phyloP scores from a whole-genome alignment of 2,113 vertebrate genomes.

The Pungitius pungitius region DNA sequence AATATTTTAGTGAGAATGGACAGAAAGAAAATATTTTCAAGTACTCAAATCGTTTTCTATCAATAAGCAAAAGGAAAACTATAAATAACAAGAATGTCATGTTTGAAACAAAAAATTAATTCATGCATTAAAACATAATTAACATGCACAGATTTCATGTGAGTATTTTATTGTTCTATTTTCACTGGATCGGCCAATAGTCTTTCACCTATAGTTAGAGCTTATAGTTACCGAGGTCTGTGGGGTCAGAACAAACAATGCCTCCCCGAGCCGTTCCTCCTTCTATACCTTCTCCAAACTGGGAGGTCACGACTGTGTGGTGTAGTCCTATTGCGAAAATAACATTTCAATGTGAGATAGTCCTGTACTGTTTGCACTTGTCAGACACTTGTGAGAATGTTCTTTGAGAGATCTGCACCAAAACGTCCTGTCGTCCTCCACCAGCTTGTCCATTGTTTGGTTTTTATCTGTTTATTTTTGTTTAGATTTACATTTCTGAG shows the following conservation, averaged over 20 bases:
- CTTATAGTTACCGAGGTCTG: background rate
- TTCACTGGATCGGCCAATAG: background rate
- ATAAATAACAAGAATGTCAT: background rate
- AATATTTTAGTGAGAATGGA: background rate
- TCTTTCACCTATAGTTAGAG: constrained; percentile 2
- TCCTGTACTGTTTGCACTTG: constrained; percentile 52
- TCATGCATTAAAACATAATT: background rate
- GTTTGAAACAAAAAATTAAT: background rate
- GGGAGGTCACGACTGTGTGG: constrained; percentile 3
- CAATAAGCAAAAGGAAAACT: background rate
- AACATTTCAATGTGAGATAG: constrained; percentile 49
- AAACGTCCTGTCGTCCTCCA: background rate
- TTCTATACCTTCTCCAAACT: background rate
- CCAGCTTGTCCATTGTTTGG: background rate
- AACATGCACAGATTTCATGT: background rate
- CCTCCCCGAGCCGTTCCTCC: background rate
- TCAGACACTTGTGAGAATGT: constrained; percentile 40
- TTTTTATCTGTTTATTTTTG: background rate
- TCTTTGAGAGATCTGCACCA: constrained; percentile 31
- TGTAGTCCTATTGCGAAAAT: constrained; percentile 31
- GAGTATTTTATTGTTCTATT: background rate
- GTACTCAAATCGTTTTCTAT: background rate
- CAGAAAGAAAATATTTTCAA: background rate
- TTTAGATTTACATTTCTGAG: background rate
- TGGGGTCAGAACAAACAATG: background rate